Percentiles rank a stretch among this genome's conserved stretches.
phyloP scores from a whole-genome alignment of 1,140 invertebrate genomes.

The Psix sp. region DNA sequence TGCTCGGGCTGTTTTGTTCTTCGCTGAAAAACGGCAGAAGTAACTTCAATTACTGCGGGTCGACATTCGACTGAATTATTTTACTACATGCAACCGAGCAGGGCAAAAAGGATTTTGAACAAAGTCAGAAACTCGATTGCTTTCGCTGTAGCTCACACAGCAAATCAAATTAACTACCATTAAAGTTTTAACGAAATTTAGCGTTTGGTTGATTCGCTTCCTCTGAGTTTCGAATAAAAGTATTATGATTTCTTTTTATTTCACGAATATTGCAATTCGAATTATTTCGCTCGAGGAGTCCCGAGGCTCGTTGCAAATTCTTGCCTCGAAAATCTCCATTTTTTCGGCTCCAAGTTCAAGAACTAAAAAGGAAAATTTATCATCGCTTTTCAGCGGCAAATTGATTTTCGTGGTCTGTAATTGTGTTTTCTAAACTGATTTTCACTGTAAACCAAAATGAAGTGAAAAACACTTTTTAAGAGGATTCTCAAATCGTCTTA shows the following conservation, averaged over 20 bases:
- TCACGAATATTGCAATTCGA: slow-evolving; percentile 36
- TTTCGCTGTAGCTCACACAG: slow-evolving; percentile 25
- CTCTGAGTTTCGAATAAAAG: slow-evolving; percentile 33
- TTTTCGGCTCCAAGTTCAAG: no score
- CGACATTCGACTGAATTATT: slow-evolving; percentile 51
- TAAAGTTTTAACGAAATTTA: slow-evolving; percentile 53
- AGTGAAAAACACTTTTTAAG: no score
- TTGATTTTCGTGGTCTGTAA: no score
- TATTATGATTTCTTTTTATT: slow-evolving; percentile 6
- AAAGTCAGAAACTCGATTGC: slow-evolving; percentile 52
- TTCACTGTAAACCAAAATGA: no score
- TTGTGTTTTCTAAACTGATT: no score
- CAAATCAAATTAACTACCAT: slow-evolving; percentile 50
- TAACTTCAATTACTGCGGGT: slow-evolving; percentile 42
- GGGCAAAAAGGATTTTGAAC: slow-evolving; percentile 47
- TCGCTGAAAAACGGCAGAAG: slow-evolving; percentile 35
- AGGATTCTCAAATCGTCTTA: no score
- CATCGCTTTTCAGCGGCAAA: no score
- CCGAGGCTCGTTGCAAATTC: neutral
- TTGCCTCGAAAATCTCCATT: neutral
- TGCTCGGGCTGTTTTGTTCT: slow-evolving; percentile 28
- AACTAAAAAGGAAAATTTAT: no score
- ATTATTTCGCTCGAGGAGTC: slow-evolving; percentile 16
- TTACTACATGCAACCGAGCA: slow-evolving; percentile 47
- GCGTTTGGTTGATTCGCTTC: slow-evolving; percentile 44